Evolutionary conservation across 35 echinoderm and acorn worm species (phyloP).

Genomic region (Patiria miniata): DNA sequence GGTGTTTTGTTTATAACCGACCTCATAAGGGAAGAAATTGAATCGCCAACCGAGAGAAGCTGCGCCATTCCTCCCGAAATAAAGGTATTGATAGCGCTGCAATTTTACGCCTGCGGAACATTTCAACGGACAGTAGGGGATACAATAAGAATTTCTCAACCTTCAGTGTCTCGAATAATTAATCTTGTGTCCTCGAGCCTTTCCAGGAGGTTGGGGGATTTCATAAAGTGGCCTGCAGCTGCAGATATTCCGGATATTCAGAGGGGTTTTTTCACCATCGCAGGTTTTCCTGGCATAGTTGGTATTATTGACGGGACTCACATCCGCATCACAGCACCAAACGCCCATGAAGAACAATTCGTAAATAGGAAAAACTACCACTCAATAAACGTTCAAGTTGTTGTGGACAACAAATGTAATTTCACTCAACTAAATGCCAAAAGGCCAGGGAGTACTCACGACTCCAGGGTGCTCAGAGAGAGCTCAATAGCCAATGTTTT

Average conservation of each 20-base stretch:
- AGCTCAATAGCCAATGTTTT: background rate
- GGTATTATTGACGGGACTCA: slow-evolving; percentile 60
- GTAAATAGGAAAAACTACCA: slow-evolving; percentile 64
- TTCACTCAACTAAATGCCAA: slow-evolving; percentile 12
- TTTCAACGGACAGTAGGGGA: background rate
- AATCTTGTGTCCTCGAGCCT: slow-evolving; percentile 28
- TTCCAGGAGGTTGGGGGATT: slow-evolving; percentile 18
- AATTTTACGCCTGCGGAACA: slow-evolving; percentile 6
- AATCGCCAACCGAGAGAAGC: background rate
- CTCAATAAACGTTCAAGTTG: slow-evolving; percentile 49
- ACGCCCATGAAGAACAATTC: slow-evolving; percentile 38
- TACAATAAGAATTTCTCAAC: background rate
- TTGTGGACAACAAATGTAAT: slow-evolving; percentile 24
- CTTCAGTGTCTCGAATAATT: background rate
- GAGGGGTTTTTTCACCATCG: slow-evolving; percentile 11
- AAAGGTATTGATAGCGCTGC: background rate
- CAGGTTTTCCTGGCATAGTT: slow-evolving; percentile 35
- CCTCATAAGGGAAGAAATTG: background rate
- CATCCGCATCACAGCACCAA: slow-evolving; percentile 22
- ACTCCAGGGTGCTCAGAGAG: slow-evolving; percentile 16
- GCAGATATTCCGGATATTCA: background rate
- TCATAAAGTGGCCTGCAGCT: slow-evolving; percentile 3
- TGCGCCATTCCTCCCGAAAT: background rate
- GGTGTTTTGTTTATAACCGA: background rate
- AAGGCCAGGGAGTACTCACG: slow-evolving; percentile 37